Base-by-base conservation (phyloP, 2,888 invertebrate genomes). In the Ichneumoninae sp. region DNA sequence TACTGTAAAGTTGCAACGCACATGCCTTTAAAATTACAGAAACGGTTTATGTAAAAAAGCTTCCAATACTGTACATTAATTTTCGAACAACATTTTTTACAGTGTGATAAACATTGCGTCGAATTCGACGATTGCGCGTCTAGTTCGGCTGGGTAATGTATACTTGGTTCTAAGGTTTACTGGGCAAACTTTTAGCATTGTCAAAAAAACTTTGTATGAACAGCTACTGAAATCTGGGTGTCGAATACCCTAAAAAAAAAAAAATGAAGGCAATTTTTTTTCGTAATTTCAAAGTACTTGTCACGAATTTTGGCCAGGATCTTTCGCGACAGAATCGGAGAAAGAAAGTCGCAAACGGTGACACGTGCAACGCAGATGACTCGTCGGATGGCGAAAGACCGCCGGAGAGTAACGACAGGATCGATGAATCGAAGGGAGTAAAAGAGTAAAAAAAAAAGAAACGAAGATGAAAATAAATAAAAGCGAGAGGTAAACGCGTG, bases 401-500 rank as follows among this genome's bases (percentile, higher is more conserved):
- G 44, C 13, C 22, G 3, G 40, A 6, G 57, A 68, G 33, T 47
- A 78, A 66, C 65, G 54, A 78, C 74, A 16, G 36, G 65, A 78
- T 74, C 81, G 69, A 74, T 81, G 68, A 81, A 74, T 77, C 74
- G 76, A 69, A 69, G 69, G 54, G 69, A 69, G 36, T 33, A 2
- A n/a, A 69, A 69, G 63, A 80, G 71, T 33, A 82, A 66, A 66
- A 75, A 74, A 70, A 68, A 66, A 70, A 77, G 66, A 2, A n/a
- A 57, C 60, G 54, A 74, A 65, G 13, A 85, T 63, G 73, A 74
- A 70, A n/a, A 65, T 79, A 75, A 66, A 63, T 47, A 54, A 66
- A n/a, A 78, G 66, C 60, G 70, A 60, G 50, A 63, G 74, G 54
- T 74, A 76, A 82, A 79, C 82, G 60, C 63, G 78, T 76, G 75